Evolutionary conservation across 2,113 vertebrate genomes (phyloP).

Genomic region (Daubentonia madagascariensis): DNA sequence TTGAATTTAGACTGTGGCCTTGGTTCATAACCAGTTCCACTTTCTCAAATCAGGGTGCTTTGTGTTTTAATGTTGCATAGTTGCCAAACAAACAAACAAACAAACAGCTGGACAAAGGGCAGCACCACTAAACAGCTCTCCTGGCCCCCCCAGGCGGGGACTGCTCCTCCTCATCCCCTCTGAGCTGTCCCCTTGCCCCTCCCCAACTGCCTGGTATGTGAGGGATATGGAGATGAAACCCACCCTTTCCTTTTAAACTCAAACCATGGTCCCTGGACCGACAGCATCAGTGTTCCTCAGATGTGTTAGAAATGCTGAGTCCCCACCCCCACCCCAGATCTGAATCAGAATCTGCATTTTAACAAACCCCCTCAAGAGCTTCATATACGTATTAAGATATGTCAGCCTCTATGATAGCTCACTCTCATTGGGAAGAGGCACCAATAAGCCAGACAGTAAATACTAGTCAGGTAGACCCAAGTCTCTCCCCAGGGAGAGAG

Average conservation of each 20-base stretch:
- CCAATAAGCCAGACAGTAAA: neutral
- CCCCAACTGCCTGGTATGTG: neutral
- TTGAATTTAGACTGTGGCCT: neutral
- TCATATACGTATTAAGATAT: neutral
- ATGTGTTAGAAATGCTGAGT: neutral
- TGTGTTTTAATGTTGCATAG: neutral
- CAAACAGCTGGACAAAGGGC: neutral
- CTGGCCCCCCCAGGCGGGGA: neutral
- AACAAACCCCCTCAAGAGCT: neutral
- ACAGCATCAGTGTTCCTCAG: neutral
- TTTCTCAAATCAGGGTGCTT: neutral
- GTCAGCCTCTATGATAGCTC: neutral
- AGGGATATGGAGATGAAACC: neutral
- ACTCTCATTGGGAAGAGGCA: neutral
- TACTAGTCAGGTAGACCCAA: neutral
- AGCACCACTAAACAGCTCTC: neutral
- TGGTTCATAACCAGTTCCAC: neutral
- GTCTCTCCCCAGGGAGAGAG: neutral
- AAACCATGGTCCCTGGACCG: neutral
- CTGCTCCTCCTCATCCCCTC: neutral
- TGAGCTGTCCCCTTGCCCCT: accelerated
- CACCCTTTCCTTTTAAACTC: neutral
- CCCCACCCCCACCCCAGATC: neutral
- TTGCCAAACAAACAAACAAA: neutral
- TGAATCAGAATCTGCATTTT: neutral